A percentile compares a stretch with the other conserved stretches of the same genome.
phyloP scores from a whole-genome alignment of 2,888 invertebrate species.

The Cephus rjabovi region DNA sequence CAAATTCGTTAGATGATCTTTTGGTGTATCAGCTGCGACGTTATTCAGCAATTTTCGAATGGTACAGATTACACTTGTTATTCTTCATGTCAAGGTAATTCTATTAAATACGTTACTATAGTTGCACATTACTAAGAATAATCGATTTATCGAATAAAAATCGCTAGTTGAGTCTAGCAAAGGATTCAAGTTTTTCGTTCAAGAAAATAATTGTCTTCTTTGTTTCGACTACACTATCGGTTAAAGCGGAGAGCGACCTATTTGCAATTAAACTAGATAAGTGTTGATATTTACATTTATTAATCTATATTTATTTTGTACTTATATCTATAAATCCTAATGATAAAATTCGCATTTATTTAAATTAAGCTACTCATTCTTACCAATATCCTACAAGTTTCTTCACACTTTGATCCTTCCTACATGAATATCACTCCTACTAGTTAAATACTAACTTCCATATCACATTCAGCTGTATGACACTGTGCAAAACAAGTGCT shows the following conservation, averaged over 20 bases:
- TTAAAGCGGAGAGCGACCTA: not conserved
- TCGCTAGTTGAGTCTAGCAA: not conserved
- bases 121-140: not conserved
- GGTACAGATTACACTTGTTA: not conserved
- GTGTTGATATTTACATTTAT: constrained; percentile 37
- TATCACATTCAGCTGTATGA: not conserved
- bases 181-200: not conserved
- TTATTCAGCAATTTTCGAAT: not conserved
- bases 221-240: not conserved
- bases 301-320: constrained; percentile 56
- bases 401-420: not conserved
- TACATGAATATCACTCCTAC: not conserved
- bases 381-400: not conserved
- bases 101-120: not conserved
- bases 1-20: not conserved
- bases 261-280: constrained; percentile 8
- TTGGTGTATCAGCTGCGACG: not conserved
- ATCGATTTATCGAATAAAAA: not conserved
- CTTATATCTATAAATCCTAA: constrained; percentile 31
- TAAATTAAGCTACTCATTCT: not conserved
- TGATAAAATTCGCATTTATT: constrained; percentile 15
- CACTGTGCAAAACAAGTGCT: not conserved
- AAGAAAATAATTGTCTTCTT: not conserved
- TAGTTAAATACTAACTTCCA: not conserved
- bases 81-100: not conserved